These are phyloP conservation scores for Lethenteron reissneri DNA, from an alignment of 2,113 vertebrate genomes.

Conservation along the genomic window DNA sequence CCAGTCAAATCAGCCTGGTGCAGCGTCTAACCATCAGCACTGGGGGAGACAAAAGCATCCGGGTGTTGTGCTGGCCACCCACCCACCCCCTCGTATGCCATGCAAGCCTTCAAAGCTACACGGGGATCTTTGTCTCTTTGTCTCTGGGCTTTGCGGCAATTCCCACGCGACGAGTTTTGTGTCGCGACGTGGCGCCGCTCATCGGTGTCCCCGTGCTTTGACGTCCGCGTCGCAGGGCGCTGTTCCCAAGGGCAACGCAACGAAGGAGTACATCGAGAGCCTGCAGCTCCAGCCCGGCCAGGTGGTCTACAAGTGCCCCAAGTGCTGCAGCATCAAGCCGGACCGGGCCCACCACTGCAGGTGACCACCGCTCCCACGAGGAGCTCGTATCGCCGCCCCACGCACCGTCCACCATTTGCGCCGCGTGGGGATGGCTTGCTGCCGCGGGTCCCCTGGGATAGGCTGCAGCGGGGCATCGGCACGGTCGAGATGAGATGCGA, in stretches of 20 bases:
- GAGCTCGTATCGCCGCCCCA: background rate
- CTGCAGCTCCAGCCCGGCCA: constrained; percentile 86
- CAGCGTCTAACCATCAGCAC: too few relatives aligned
- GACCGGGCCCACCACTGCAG: constrained; percentile 97
- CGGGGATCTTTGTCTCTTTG: too few relatives aligned
- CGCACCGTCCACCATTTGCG: background rate
- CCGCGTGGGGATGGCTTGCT: background rate
- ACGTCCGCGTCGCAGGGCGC: constrained; percentile 36
- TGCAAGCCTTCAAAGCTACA: too few relatives aligned
- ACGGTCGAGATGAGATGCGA: background rate
- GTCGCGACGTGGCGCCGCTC: too few relatives aligned
- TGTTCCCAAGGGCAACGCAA: constrained; percentile 91
- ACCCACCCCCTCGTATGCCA: too few relatives aligned
- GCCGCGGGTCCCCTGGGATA: background rate
- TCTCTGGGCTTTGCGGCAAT: too few relatives aligned
- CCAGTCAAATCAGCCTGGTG: too few relatives aligned
- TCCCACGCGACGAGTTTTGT: too few relatives aligned
- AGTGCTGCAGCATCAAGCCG: constrained; percentile 97
- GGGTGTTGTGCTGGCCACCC: too few relatives aligned
- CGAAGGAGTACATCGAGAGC: constrained; percentile 95
- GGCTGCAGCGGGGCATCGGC: background rate
- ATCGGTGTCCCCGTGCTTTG: background rate
- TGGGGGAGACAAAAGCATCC: too few relatives aligned
- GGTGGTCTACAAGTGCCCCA: constrained; percentile 96
- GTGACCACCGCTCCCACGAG: constrained; percentile 20